Conservation (phyloP, 37 sponge, comb jelly and placozoan species). For the Geodia barretti region DNA sequence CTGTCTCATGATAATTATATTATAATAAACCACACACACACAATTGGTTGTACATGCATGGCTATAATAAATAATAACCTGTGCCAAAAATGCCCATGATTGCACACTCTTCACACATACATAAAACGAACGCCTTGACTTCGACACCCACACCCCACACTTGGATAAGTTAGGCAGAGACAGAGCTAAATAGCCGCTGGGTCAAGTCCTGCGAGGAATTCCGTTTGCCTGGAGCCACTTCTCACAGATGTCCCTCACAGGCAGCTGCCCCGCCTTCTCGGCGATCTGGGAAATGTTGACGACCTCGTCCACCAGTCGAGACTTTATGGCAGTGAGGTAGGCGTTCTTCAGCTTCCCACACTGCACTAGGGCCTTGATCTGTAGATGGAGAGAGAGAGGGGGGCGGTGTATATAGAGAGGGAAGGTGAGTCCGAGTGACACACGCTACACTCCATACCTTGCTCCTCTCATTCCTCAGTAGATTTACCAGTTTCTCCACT, state of each 20-base stretch:
- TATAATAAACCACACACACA: background rate
- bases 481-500: conserved; percentile 40
- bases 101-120: conserved; percentile 4
- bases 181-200: background rate
- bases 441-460: conserved; percentile 27
- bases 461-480: conserved; percentile 50
- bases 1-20: too few relatives aligned
- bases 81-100: background rate
- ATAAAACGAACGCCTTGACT: background rate
- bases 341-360: conserved; percentile 88
- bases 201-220: background rate
- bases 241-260: conserved; percentile 82
- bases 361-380: conserved; percentile 79
- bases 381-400: background rate
- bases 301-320: conserved; percentile 56
- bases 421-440: background rate
- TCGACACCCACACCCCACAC: background rate
- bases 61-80: background rate
- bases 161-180: background rate
- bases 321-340: conserved; percentile 77
- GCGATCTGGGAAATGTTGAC: conserved; percentile 70
- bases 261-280: conserved; percentile 57
- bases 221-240: conserved; percentile 62
- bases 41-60: background rate
- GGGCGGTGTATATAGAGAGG: background rate